Evolutionary conservation across 92 coral and sea anemone genomes (phyloP).

Genomic region (Phenganax marumi): DNA sequence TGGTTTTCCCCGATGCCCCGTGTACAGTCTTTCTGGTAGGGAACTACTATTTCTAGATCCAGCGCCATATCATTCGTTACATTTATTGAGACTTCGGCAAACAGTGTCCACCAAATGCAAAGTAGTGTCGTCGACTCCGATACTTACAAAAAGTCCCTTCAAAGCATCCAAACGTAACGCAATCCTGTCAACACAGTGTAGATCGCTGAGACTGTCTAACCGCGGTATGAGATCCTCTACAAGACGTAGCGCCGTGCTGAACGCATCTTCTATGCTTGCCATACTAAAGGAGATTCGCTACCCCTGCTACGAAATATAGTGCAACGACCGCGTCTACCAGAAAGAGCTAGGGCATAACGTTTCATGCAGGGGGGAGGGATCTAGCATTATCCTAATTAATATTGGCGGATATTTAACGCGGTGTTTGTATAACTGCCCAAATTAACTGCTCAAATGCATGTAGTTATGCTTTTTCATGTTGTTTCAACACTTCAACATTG

Average conservation of each 20-base stretch:
- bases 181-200: not conserved
- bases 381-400: not conserved
- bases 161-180: not conserved
- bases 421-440: not conserved
- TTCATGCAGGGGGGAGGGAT: not conserved
- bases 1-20: conserved; percentile 63
- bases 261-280: not conserved
- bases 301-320: not conserved
- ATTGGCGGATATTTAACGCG: conserved; percentile 8
- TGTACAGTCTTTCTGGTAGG: not conserved
- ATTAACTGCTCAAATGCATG: not conserved
- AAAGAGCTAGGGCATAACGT: not conserved
- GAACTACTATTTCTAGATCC: not conserved
- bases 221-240: conserved; percentile 3
- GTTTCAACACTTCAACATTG: not conserved
- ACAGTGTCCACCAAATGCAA: not conserved
- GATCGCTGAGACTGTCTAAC: not conserved
- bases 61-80: not conserved
- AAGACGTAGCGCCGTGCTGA: not conserved
- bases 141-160: not conserved
- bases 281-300: no score
- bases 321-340: not conserved
- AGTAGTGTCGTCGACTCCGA: conserved; percentile 1
- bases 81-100: not conserved
- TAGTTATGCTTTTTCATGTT: not conserved